Conservation (phyloP, 2,113 vertebrate species). For the Hydrolagus affinis region DNA sequence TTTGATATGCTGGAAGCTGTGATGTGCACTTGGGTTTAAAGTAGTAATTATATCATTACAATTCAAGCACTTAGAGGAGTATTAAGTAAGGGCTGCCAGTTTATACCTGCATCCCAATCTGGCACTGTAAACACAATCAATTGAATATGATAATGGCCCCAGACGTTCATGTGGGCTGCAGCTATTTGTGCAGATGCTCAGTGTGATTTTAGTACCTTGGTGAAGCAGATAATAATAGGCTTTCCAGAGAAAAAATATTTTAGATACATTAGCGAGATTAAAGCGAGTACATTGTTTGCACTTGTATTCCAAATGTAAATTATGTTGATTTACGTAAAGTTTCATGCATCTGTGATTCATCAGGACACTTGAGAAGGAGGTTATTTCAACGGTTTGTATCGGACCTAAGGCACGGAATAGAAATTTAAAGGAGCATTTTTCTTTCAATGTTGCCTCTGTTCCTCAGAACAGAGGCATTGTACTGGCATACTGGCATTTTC, state of each 20-base stretch:
- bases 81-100: conserved; percentile 30
- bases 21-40: conserved; percentile 31
- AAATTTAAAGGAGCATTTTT: neutral
- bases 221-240: conserved; percentile 33
- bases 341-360: neutral
- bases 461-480: neutral
- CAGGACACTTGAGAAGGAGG: neutral
- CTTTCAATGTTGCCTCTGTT: neutral
- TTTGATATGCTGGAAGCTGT: conserved; percentile 32
- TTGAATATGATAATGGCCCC: conserved; percentile 29
- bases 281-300: conserved; percentile 19
- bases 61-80: conserved; percentile 31
- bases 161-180: conserved; percentile 18
- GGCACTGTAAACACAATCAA: conserved; percentile 31
- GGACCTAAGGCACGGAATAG: neutral
- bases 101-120: conserved; percentile 32
- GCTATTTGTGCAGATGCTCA: conserved; percentile 30
- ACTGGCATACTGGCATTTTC: too few relatives aligned
- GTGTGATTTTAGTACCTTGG: conserved; percentile 26
- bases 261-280: conserved; percentile 24
- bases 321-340: neutral
- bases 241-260: conserved; percentile 29
- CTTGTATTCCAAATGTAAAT: conserved; percentile 19
- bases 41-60: conserved; percentile 32
- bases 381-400: neutral